Base-by-base conservation (phyloP, 2,797 vertebrate genomes). In the Enteromius thamalakanensis region DNA sequence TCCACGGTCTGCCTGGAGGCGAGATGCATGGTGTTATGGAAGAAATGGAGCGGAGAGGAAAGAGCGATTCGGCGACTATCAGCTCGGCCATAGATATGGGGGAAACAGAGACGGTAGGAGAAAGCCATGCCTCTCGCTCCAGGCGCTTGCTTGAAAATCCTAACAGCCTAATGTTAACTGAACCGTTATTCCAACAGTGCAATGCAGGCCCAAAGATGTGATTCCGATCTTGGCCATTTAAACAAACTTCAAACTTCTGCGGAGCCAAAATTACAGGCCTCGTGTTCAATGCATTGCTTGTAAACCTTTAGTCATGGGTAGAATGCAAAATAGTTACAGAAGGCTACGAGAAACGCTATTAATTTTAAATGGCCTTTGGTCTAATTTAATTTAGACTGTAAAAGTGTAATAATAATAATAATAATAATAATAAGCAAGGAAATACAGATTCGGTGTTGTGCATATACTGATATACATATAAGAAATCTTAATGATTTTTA, bases 41-140 rank as follows among this genome's bases (percentile, higher is more conserved):
- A 90, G 97, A 99, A 90, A 97, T 99, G 96, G 97, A 99, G 93
- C 96, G 97, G 88, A 95, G 97, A 93, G 95, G 92, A 87, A 99
- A 99, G 93, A 96, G 93, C 92, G 97, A 99, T 92, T 96, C 97
- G 85, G 94, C 96, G 67, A 96, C 96, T 91, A 98, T 99, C 97
- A 98, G 97, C 94, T 99, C 98, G 84, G 96, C 96, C 90, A 99
- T 99, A 94, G 97, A 98, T 92, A 98, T 98, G 95, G 98, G 97
- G 89, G 97, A 99, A 86, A 97, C 96, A 29, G 97, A 98, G 90
- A 97, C 97, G 97, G 98, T 99, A 98, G 93, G 96, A 92, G 79
- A 87, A 87, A 83, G 84, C 84, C 70, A 86, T 42, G 72, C 71
- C 65, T 62, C 53, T 32, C 62, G 75, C 51, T 78, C 21, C 76